Conservation (phyloP, 2,888 invertebrate species). For the Mylabris sibirica region DNA sequence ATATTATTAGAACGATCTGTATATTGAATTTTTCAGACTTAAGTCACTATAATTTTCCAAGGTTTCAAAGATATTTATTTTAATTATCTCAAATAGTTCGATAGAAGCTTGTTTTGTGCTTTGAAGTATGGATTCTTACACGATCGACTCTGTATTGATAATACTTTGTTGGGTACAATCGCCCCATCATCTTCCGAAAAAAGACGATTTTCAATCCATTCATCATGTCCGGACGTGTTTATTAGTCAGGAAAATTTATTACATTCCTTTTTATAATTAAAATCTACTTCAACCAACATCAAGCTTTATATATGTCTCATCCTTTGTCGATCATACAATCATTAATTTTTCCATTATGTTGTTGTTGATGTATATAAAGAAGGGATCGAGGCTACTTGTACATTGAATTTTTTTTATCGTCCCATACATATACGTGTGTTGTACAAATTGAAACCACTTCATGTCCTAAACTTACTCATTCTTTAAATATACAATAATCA, state of each 20-base stretch:
- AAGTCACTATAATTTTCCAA: too few relatives aligned
- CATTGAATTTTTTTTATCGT: neutral
- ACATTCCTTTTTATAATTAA: constrained; percentile 22
- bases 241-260: constrained; percentile 20
- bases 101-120: too few relatives aligned
- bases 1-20: too few relatives aligned
- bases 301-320: neutral
- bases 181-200: neutral
- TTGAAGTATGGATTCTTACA: too few relatives aligned
- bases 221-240: constrained; percentile 20
- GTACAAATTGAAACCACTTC: constrained; percentile 10
- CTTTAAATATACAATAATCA: neutral
- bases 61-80: too few relatives aligned
- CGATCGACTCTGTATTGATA: too few relatives aligned
- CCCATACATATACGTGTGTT: neutral
- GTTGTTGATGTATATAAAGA: constrained; percentile 8
- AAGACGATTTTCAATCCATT: constrained; percentile 14
- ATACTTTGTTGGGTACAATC: neutral
- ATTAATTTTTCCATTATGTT: constrained; percentile 28
- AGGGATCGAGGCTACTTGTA: neutral
- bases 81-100: too few relatives aligned
- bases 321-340: constrained; percentile 5
- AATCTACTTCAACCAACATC: constrained; percentile 19
- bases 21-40: too few relatives aligned
- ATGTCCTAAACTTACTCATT: neutral